A percentile compares a stretch with the other conserved stretches of the same genome.
Conservation (phyloP, 2,113 vertebrate species). For the Rhizomys pruinosus region DNA sequence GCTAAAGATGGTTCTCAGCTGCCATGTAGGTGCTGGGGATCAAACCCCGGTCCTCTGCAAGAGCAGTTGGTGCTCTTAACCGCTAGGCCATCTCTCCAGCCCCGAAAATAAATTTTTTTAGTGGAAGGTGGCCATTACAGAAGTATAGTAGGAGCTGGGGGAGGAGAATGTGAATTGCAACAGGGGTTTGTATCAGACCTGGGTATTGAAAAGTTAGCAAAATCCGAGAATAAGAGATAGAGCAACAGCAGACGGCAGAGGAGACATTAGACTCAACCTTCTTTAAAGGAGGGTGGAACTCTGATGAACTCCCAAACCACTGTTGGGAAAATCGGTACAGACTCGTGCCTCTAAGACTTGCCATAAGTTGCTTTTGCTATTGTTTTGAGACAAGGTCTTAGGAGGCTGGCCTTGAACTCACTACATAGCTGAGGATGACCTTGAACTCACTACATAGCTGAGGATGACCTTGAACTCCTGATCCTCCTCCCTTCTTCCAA, state of each 20-base stretch:
- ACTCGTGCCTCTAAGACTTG: not conserved
- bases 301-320: not conserved
- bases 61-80: no score
- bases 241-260: not conserved
- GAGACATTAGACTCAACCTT: not conserved
- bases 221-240: not conserved
- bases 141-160: not conserved
- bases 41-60: no score
- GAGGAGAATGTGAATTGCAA: not conserved
- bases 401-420: not conserved
- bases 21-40: no score
- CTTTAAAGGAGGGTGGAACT: constrained; percentile 26
- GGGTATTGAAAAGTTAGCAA: not conserved
- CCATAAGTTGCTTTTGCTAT: not conserved
- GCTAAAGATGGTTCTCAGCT: no score
- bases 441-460: no score
- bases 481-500: not conserved
- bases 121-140: not conserved
- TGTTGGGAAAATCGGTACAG: not conserved
- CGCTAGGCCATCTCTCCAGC: no score
- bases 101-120: not conserved
- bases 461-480: not conserved
- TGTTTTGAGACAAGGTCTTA: not conserved
- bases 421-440: not conserved
- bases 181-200: not conserved